Base-by-base conservation (phyloP, 2,113 vertebrate species). In the Brachypodius melanocephalos region DNA sequence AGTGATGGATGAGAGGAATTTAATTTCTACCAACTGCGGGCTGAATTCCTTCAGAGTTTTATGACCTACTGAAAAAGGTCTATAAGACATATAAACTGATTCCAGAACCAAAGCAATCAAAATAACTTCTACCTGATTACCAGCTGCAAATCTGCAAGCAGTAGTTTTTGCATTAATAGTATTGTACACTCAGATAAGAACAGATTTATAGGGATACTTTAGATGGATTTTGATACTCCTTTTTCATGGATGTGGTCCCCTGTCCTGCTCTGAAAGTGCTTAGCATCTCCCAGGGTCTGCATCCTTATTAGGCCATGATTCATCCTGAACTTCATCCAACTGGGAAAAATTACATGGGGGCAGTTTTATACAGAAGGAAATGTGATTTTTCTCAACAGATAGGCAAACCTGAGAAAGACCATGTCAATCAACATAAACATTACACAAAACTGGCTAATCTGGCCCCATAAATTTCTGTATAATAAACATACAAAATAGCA, bases 1-100 rank as follows among this genome's bases (percentile, higher is more conserved):
- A 87, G 84, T 93, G 84, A 93, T 5, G 5, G 63, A 92, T 88
- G 68, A 95, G 86, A 85, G 46, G 55, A 97, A 94, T 85, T 96
- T 93, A 94, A 84, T 94, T 96, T 94, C 90, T 75, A 71, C 61
- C 85, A 88, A 77, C 21, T 42, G 20, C 6, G 7, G 42, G 16
- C 45, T 79, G 34, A 86, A 78, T 62, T 96, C 36, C 40, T 86
- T 34, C 38, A 36, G 75, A 61, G 87, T 75, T 95, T 92, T 91
- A 86, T 72, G 93, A 94, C 74, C 55, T 89, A 31, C 66, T 66
- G 77, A 78, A 75, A 48, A 85, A 78, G 20, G 18, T 84, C 54
- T 78, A 63, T 61, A 2, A 4, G 34, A 87, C 16, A 24, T 45
- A 48, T 24, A 68, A 95, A 72, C 22, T 79, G 38, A 69, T 62